A percentile compares a stretch with the other conserved stretches of the same genome.
These are phyloP conservation scores for Crax fasciolata DNA, from an alignment of 2,797 vertebrate species.

Conservation along the genomic window DNA sequence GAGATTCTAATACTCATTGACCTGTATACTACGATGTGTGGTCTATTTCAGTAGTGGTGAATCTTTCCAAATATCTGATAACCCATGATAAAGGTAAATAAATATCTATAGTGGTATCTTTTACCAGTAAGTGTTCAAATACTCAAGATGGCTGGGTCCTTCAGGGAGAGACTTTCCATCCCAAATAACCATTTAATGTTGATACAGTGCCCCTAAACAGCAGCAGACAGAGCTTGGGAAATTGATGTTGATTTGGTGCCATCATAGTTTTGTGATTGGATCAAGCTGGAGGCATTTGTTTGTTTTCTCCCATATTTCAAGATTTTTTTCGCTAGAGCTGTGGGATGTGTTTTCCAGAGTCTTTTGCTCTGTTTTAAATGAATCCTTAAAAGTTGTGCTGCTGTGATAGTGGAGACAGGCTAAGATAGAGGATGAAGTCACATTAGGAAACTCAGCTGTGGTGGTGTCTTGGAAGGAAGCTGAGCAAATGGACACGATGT, in stretches of 20 bases:
- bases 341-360: background rate
- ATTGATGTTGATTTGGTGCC: background rate
- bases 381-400: background rate
- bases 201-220: background rate
- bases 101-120: rapidly evolving
- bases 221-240: background rate
- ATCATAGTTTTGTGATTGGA: background rate
- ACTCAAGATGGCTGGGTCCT: rapidly evolving
- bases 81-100: background rate
- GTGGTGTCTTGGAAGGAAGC: constrained; percentile 4
- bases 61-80: background rate
- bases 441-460: background rate
- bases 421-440: background rate
- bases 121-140: background rate
- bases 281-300: background rate
- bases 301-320: background rate
- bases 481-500: constrained; percentile 26
- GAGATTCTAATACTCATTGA: background rate
- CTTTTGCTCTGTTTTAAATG: background rate
- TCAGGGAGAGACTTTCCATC: background rate
- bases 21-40: background rate
- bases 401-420: background rate
- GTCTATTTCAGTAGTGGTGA: background rate
- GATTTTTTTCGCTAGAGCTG: background rate
- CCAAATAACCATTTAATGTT: background rate